phyloP scores from a whole-genome alignment of 2,113 vertebrate species.

The Xiphias gladius region DNA sequence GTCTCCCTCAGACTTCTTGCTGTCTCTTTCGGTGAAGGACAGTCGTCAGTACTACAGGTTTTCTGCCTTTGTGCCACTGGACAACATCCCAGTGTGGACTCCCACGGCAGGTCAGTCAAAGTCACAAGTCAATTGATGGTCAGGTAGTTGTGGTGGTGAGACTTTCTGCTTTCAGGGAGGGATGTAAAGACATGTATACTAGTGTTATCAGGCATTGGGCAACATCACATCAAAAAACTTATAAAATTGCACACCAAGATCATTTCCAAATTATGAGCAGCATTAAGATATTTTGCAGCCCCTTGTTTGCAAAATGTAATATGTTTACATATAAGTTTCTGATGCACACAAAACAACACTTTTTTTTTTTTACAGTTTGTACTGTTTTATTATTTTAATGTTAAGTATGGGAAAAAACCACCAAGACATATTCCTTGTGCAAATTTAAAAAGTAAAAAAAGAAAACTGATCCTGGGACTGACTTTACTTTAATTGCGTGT shows the following conservation, averaged over 20 bases:
- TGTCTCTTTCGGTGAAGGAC: constrained; percentile 83
- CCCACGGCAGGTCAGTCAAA: constrained; percentile 71
- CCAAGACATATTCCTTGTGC: too few species aligned
- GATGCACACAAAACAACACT: not conserved
- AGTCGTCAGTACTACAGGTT: constrained; percentile 85
- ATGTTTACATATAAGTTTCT: too few species aligned
- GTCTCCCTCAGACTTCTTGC: constrained; percentile 80
- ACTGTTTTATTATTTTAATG: too few species aligned
- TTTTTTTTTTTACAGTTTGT: too few species aligned
- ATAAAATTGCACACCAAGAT: not conserved
- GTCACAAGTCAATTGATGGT: not conserved
- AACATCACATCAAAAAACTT: not conserved
- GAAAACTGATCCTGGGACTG: not conserved
- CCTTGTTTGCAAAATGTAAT: not conserved
- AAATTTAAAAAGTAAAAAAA: too few species aligned
- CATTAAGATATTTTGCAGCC: not conserved
- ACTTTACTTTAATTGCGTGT: too few species aligned
- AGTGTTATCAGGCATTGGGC: not conserved
- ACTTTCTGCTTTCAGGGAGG: not conserved
- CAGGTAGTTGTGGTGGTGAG: not conserved
- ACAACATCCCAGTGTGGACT: constrained; percentile 87
- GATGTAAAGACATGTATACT: not conserved
- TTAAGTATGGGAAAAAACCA: too few species aligned
- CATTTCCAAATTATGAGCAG: constrained; percentile 1
- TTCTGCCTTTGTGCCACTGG: constrained; percentile 80